A percentile compares a stretch with the other conserved stretches of the same genome.
Evolutionary conservation across 37 sponge, comb jelly and placozoan genomes (phyloP).

Genomic region (Ianthella basta): DNA sequence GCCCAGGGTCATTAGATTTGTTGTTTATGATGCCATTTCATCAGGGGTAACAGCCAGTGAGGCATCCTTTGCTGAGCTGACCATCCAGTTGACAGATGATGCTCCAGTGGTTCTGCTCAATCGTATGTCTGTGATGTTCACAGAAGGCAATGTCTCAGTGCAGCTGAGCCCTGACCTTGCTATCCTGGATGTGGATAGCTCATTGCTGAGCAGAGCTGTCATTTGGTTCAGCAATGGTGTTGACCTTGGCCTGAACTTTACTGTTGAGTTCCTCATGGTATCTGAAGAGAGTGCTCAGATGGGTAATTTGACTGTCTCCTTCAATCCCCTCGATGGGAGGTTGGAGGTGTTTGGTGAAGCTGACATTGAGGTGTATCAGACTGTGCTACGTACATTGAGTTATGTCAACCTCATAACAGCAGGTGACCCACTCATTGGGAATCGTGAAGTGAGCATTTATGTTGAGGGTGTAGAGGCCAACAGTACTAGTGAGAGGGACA

Average conservation of each 20-base stretch:
- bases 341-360: conserved; percentile 45
- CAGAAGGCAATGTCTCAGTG: conserved; percentile 39
- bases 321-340: neutral
- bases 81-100: conserved; percentile 44
- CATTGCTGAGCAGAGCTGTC: conserved; percentile 21
- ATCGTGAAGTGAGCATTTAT: conserved; percentile 37
- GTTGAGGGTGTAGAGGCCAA: conserved; percentile 25
- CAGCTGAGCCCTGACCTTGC: conserved; percentile 31
- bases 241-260: neutral
- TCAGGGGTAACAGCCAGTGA: neutral
- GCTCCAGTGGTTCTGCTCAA: conserved; percentile 44
- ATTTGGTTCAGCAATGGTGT: conserved; percentile 10
- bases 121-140: conserved; percentile 22
- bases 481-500: conserved; percentile 34
- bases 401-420: conserved; percentile 37
- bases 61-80: conserved; percentile 9
- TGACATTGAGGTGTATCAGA: conserved; percentile 24
- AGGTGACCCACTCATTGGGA: conserved; percentile 46
- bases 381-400: conserved; percentile 52
- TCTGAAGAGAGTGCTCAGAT: neutral
- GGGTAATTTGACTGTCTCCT: neutral
- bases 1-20: conserved; percentile 22
- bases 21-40: conserved; percentile 36
- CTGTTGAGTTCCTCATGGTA: neutral
- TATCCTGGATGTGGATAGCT: conserved; percentile 58